Base-by-base conservation (phyloP, 2,888 invertebrate species). In the Hypsopygia costalis region DNA sequence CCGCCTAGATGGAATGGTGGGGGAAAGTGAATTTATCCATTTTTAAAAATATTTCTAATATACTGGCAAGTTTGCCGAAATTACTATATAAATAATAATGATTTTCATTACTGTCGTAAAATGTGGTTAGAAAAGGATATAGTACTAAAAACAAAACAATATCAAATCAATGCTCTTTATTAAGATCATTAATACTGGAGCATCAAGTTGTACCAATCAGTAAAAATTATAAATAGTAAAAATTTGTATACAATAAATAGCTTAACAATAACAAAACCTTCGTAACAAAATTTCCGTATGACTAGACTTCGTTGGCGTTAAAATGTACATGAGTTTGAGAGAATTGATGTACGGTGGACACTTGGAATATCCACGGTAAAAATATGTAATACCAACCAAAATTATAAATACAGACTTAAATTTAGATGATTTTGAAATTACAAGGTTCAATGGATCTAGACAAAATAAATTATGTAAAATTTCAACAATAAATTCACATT, bases 171-270 rank as follows among this genome's bases (percentile, higher is more conserved):
- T 75, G 75, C 79, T 71, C 74, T 86, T 83, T 85, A 86, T 82
- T 85, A 68, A 75, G 57, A 62, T 48, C 52, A 65, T 76, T 80
- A 82, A 82, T 81, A 81, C 61, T 75, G 68, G 82, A 83, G 85
- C 78, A 79, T 64, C 58, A 55, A 54, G 50, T 58, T 34, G 45
- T 73, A 77, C 75, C 68, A 74, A 78, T 81, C 68, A 69, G 62
- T 75, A 67, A 68, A 69, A 69, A 72, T 73, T 72, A 69, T 76
- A 80, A 78, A 72, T 70, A 74, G 69, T 79, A 81, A 74, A 85
- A 78, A 82, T 73, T 65, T 78, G 74, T 83, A 77, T 78, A 81
- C 66, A 81, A 80, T 80, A 81, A 75, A 81, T 77, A 76, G 63
- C 74, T 81, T 81, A 81, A 71, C 59, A 71, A 53, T 75, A 78